Evolutionary conservation across 2,797 vertebrate genomes (phyloP), one percentile per base, ranked within the genome.

Genomic region (Gila robusta): DNA sequence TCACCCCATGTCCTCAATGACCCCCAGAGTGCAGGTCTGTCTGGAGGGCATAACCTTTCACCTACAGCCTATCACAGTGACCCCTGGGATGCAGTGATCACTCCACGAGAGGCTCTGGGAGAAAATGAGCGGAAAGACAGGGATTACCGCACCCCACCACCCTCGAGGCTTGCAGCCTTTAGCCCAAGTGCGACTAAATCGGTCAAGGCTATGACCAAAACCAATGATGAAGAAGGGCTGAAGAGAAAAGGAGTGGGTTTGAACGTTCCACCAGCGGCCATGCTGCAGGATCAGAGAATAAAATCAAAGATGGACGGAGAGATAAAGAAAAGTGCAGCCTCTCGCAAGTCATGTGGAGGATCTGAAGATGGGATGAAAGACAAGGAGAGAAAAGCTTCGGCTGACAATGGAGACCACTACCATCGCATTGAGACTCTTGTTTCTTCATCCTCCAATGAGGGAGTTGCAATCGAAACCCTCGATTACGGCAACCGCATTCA

Each of bases 381-480:
- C 91, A 79, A 89, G 84, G 92, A 93, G 23, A 90, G 90, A 64
- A 94, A 90, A 87, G 90, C 35, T 12, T 12, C 85, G 78, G 21
- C 76, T 83, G n/a, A 85, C 72, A 94, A 94, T 11, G 95, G 96
- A 81, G 96, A 97, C 83, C 96, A 96, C 88, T 99, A 97, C 91
- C 96, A 97, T 84, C 94, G 96, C 44, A 99, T 99, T 21, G 97
- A 99, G 92, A 99, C 98, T 0, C 93, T 98, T 0, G 98, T 99
- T 67, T 98, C 98, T 0, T 94, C 96, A 62, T 91, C 94, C 70
- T 94, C 93, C 87, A 91, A 91, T 0, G 95, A 96, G 72, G 95
- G 94, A 47, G 96, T 97, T 1, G 97, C 97, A 26, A 97, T 98
- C 72, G 96, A 98, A 82, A 97, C 97, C 0, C 88, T 98, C 88